These are phyloP conservation scores for Rhegmatorhina hoffmannsi DNA, from an alignment of 2,113 vertebrate genomes.

Conservation along the genomic window DNA sequence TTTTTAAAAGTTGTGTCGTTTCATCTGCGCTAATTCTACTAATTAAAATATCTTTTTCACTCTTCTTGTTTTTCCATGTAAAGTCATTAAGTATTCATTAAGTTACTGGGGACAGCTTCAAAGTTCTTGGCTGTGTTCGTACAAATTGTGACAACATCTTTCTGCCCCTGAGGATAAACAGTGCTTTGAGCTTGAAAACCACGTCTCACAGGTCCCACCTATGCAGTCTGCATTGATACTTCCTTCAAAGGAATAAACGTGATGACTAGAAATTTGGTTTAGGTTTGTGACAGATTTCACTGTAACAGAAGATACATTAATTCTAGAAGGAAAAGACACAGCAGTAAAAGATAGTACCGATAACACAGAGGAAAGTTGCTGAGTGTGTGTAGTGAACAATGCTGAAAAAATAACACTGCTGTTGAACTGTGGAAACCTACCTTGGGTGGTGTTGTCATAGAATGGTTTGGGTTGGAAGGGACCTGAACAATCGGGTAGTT, in stretches of 20 bases:
- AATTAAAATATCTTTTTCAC: background rate
- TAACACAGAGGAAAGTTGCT: background rate
- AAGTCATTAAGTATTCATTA: background rate
- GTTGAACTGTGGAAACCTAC: background rate
- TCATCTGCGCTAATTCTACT: background rate
- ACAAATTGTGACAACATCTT: background rate
- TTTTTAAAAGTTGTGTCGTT: background rate
- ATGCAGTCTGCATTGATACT: background rate
- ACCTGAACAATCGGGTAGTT: background rate
- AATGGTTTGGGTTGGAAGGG: background rate
- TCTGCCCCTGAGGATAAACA: background rate
- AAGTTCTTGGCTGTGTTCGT: background rate
- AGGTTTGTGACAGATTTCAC: background rate
- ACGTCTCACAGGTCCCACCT: fast-evolving
- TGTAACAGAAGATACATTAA: background rate
- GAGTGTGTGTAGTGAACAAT: background rate
- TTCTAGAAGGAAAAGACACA: background rate
- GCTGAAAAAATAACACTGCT: background rate
- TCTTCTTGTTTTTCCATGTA: background rate
- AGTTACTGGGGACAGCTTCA: background rate
- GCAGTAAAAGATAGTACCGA: background rate
- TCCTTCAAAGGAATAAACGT: background rate
- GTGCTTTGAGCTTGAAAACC: background rate
- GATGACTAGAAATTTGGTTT: background rate
- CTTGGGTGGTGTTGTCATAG: background rate